Conservation (phyloP, 1,140 invertebrate genomes). For the Drusus annulatus region DNA sequence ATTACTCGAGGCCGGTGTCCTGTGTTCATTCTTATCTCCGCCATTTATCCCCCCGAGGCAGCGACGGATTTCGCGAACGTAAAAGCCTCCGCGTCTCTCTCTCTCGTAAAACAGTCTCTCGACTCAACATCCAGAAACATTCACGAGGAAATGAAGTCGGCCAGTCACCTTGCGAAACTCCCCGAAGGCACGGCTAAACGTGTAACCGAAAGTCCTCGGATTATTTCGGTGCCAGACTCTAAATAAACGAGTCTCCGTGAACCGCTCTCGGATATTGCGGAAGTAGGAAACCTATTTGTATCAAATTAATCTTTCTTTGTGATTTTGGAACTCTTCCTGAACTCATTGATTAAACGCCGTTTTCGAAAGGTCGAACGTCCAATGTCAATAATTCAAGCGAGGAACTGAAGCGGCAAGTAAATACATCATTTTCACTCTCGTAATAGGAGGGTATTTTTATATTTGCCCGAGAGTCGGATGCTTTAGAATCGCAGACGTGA, state of each 20-base stretch:
- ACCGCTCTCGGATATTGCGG: conserved; percentile 31
- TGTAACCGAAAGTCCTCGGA: conserved; percentile 25
- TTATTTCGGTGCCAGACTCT: conserved; percentile 16
- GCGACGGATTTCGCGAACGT: not conserved
- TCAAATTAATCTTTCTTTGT: conserved; percentile 8
- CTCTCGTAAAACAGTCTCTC: not conserved
- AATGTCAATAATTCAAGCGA: not conserved
- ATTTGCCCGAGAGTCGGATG: not conserved
- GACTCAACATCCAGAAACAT: not conserved
- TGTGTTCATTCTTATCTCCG: conserved; percentile 25
- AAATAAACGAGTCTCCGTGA: conserved; percentile 28
- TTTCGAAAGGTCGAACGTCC: not conserved
- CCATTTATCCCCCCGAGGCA: conserved; percentile 5
- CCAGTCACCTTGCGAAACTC: conserved; percentile 17
- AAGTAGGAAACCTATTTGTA: conserved; percentile 14
- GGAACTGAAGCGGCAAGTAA: no score
- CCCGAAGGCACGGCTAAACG: not conserved
- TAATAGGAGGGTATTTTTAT: no score
- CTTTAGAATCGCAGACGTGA: not conserved
- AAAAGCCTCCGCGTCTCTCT: not conserved
- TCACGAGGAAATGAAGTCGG: conserved; percentile 4
- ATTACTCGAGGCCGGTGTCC: not conserved
- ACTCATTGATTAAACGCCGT: not conserved
- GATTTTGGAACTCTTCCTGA: conserved; percentile 22
- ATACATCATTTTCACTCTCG: no score